These are phyloP conservation scores for Pseudorhiza aurosa DNA, from an alignment of 30 jellyfish, hydroid and myxozoan genomes.

Conservation along the genomic window DNA sequence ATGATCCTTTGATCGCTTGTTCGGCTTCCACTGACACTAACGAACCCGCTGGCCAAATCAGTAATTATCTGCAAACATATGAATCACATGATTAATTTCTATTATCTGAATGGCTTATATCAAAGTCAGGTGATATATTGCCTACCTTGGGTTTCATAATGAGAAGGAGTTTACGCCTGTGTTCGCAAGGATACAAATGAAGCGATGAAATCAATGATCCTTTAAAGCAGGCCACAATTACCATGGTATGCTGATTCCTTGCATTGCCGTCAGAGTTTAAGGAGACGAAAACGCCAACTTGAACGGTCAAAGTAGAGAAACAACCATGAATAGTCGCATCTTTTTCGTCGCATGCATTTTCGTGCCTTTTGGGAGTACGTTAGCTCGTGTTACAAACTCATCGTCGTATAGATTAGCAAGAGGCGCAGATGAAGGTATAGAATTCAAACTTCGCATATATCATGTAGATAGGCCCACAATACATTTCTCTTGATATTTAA, in stretches of 20 bases:
- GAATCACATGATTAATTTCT: slow-evolving; percentile 5
- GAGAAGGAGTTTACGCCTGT: slow-evolving; percentile 41
- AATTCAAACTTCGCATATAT: not conserved
- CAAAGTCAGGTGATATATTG: slow-evolving; percentile 14
- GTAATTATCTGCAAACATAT: not conserved
- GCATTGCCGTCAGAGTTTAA: too few relatives aligned
- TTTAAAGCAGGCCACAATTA: not conserved
- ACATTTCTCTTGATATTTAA: not conserved
- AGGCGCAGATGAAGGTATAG: slow-evolving; percentile 39
- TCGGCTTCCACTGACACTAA: not conserved
- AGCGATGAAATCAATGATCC: slow-evolving; percentile 46
- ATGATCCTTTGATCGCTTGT: slow-evolving; percentile 60
- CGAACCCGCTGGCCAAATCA: slow-evolving; percentile 8
- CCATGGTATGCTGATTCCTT: not conserved
- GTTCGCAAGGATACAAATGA: slow-evolving; percentile 6
- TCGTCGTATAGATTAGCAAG: slow-evolving; percentile 31
- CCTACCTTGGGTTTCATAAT: not conserved
- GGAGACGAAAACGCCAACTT: too few relatives aligned
- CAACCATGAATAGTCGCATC: too few relatives aligned
- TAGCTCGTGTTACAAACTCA: too few relatives aligned
- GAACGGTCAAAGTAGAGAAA: too few relatives aligned
- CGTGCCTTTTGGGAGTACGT: too few relatives aligned
- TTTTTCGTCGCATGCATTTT: too few relatives aligned
- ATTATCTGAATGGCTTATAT: slow-evolving; percentile 4
- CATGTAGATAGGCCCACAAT: not conserved